phyloP scores from a whole-genome alignment of 2,113 vertebrate genomes.

The Terrapene triunguis region DNA sequence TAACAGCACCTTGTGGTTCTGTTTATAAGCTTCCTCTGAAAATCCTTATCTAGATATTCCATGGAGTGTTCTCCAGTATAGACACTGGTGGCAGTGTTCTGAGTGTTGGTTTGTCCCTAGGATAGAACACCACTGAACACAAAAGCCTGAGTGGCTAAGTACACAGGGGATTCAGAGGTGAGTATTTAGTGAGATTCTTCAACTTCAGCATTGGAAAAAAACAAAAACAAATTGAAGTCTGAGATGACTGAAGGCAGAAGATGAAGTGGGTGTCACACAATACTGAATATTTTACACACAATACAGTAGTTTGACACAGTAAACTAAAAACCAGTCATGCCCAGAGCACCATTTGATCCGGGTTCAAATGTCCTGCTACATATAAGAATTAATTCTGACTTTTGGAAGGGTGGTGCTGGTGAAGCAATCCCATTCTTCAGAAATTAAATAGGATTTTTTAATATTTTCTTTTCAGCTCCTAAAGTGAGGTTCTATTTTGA shows the following conservation, averaged over 20 bases:
- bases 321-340: not conserved
- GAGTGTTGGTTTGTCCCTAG: not conserved
- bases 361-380: not conserved
- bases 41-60: not conserved
- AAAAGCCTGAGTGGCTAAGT: not conserved
- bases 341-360: not conserved
- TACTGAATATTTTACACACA: not conserved
- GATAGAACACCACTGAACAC: not conserved
- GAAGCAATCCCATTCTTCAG: not conserved
- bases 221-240: not conserved
- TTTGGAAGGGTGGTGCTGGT: not conserved
- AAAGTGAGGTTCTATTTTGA: not conserved
- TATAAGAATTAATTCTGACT: not conserved
- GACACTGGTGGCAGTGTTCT: not conserved
- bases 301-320: not conserved
- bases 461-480: not conserved
- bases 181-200: not conserved
- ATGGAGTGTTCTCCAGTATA: not conserved
- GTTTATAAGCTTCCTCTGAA: not conserved
- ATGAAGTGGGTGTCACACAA: fast-evolving
- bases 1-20: not conserved
- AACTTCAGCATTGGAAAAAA: not conserved
- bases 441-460: not conserved
- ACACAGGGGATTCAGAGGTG: not conserved
- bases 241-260: not conserved